A percentile compares a stretch with the other conserved stretches of the same genome.
Conservation (phyloP, 2,113 vertebrate species). For the Ptychochromis oligacanthus region DNA sequence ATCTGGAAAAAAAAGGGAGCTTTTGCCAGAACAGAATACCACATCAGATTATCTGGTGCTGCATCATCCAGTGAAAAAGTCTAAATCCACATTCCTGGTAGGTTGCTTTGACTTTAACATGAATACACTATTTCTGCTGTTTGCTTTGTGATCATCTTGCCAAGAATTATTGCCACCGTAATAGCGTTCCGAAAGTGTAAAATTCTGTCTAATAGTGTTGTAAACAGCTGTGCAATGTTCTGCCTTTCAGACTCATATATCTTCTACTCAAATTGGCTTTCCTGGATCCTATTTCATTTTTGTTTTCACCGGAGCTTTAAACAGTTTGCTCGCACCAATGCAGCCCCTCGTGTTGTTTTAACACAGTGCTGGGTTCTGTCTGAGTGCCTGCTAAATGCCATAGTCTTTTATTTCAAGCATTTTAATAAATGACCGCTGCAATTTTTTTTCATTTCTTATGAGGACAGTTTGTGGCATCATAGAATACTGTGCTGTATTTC, state of each 20-base stretch:
- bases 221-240: neutral
- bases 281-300: neutral
- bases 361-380: neutral
- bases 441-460: neutral
- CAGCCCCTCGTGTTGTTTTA: neutral
- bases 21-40: neutral
- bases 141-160: neutral
- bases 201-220: neutral
- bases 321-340: neutral
- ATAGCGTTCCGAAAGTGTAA: neutral
- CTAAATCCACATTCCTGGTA: neutral
- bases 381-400: neutral
- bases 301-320: neutral
- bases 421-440: neutral
- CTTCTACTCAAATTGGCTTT: neutral
- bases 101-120: neutral
- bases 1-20: neutral
- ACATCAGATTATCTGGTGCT: accelerated
- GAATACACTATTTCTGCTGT: neutral
- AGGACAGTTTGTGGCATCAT: neutral
- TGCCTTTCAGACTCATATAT: neutral
- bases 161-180: neutral
- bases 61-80: neutral
- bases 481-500: neutral
- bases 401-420: neutral